Conservation (phyloP, 2,113 vertebrate species). For the Sphyrna mokarran region DNA sequence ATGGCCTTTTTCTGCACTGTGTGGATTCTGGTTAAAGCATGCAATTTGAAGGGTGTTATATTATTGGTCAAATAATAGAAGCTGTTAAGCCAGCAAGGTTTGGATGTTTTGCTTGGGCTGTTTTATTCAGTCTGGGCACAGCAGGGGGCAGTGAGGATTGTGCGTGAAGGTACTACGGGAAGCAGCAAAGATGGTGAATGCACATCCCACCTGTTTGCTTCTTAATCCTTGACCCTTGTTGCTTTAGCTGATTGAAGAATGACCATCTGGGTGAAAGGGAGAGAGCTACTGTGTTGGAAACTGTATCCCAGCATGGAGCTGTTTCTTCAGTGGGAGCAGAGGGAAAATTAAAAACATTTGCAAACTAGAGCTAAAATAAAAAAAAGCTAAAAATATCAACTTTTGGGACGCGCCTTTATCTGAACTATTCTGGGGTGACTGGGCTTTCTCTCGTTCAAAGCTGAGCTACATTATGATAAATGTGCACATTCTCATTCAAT, state of each 20-base stretch:
- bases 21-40: not conserved
- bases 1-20: no score
- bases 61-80: not conserved
- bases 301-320: not conserved
- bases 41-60: not conserved
- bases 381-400: slow-evolving; percentile 50
- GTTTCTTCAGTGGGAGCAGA: slow-evolving; percentile 41
- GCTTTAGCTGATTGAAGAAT: not conserved
- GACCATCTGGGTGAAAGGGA: not conserved
- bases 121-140: not conserved
- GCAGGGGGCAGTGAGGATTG: not conserved
- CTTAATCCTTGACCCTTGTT: not conserved
- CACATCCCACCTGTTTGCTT: not conserved
- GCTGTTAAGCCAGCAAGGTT: not conserved
- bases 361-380: slow-evolving; percentile 51
- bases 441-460: slow-evolving; percentile 47
- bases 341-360: slow-evolving; percentile 39
- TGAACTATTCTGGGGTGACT: slow-evolving; percentile 51
- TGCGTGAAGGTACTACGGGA: not conserved
- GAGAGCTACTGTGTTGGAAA: not conserved
- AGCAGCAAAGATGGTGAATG: not conserved
- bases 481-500: not conserved
- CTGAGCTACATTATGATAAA: slow-evolving; percentile 27
- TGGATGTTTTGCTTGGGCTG: not conserved
- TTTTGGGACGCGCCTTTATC: slow-evolving; percentile 54